Conservation (phyloP, 2,888 invertebrate genomes). For the Erebia palarica region DNA sequence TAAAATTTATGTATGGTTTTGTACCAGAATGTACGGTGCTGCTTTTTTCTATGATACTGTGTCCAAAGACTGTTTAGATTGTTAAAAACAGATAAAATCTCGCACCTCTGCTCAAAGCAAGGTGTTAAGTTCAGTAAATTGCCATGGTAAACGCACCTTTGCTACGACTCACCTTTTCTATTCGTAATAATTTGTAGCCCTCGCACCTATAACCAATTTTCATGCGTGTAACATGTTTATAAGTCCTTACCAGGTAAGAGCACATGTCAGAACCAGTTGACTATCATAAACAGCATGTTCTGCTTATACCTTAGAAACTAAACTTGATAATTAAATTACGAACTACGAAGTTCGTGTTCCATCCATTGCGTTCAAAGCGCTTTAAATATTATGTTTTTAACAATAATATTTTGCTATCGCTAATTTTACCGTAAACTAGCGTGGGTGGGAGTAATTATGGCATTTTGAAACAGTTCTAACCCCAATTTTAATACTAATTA, state of each 20-base stretch:
- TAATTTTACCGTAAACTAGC: not conserved
- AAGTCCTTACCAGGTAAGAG: constrained; percentile 47
- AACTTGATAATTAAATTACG: constrained; percentile 52
- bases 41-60: not conserved
- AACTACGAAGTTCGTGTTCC: constrained; percentile 49
- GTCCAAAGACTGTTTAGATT: too few species aligned
- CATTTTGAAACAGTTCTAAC: not conserved
- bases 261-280: constrained; percentile 53
- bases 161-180: constrained; percentile 39
- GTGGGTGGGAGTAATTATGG: not conserved
- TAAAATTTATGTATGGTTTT: too few species aligned
- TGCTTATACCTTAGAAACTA: constrained; percentile 54
- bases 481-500: not conserved
- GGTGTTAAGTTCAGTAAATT: not conserved
- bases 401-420: not conserved
- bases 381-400: constrained; percentile 28
- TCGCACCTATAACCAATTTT: constrained; percentile 30
- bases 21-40: not conserved
- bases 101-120: too few species aligned
- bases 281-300: constrained; percentile 47
- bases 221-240: constrained; percentile 45
- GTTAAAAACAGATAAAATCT: too few species aligned
- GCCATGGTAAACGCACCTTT: constrained; percentile 4
- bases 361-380: constrained; percentile 46
- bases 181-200: constrained; percentile 43